Base-by-base conservation (phyloP, 2,797 vertebrate genomes). In the Parambassis ranga region DNA sequence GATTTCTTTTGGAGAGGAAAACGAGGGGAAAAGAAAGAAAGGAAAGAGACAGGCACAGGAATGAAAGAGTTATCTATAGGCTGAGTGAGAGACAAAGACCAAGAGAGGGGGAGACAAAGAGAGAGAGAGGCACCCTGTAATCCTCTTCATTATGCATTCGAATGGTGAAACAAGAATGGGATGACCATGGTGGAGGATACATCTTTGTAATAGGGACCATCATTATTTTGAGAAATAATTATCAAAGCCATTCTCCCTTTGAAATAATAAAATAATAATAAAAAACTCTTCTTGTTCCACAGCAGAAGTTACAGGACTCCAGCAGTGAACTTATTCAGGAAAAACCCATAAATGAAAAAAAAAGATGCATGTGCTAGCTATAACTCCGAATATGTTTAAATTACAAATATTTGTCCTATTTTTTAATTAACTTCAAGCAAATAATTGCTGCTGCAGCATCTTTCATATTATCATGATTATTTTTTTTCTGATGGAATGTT, bases 1-100 rank as follows among this genome's bases (percentile, higher is more conserved):
- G 75, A 86, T 84, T 84, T 79, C 75, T 71, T 79, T 68, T 48
- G 55, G 48, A 69, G 61, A 59, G 38, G 44, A 79, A 79, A 80
- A 83, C 57, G 47, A 36, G 24, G 36, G 33, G 31, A 48, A 65
- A 28, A 18, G 37, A 60, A 38, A 14, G 38, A 47, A 41, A 41
- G 15, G 10, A 41, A 36, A 38, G 16, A 68, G 39, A 59, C 41
- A 70, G 24, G 42, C 28, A 46, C 24, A 47, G 37, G 42, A 77
- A 43, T 57, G 43, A 53, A 44, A 65, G 53, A 65, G 51, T 71
- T 71, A 66, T 70, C 52, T 42, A 36, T 15, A 31, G 52, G 71
- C 48, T 7, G 42, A 39, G 26, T 1, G 15, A 66, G 51, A 71
- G 51, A 76, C 48, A 66, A 61, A 52, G 47, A 61, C 3, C 16